These are phyloP conservation scores for Cephus pulcher DNA, from an alignment of 2,888 invertebrate species.

Conservation along the genomic window DNA sequence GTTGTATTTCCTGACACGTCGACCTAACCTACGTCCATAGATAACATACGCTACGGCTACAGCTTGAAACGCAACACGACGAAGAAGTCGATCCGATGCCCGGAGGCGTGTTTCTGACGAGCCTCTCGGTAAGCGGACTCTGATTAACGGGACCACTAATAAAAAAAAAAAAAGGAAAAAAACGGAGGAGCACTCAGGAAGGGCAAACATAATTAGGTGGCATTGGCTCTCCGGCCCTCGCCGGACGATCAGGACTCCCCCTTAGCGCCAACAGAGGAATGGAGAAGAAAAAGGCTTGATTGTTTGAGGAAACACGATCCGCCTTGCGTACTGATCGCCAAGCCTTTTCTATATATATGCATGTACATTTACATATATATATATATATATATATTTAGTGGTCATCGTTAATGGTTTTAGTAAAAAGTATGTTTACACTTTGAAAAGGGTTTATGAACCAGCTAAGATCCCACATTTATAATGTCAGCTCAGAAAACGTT, in stretches of 20 bases:
- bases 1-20: background rate
- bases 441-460: conserved; percentile 37
- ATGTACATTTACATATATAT: conserved; percentile 18
- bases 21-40: background rate
- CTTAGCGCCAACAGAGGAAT: conserved; percentile 27
- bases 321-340: conserved; percentile 38
- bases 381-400: conserved; percentile 45
- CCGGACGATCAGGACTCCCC: background rate
- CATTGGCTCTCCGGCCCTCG: conserved; percentile 20
- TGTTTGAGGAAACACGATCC: conserved; percentile 65
- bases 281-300: conserved; percentile 53
- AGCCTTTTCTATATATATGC: background rate
- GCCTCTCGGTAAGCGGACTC: conserved; percentile 19
- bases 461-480: conserved; percentile 30
- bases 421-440: conserved; percentile 55
- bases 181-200: conserved; percentile 54
- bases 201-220: conserved; percentile 63
- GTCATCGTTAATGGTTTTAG: conserved; percentile 57
- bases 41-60: background rate
- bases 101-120: background rate
- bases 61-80: background rate
- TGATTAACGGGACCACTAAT: conserved; percentile 58
- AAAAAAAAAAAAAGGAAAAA: conserved; percentile 50
- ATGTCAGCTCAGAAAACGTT: background rate
- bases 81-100: background rate